Evolutionary conservation across 2,888 invertebrate genomes (phyloP), one percentile per base, ranked within the genome.

Genomic region (Oasisia sp.): DNA sequence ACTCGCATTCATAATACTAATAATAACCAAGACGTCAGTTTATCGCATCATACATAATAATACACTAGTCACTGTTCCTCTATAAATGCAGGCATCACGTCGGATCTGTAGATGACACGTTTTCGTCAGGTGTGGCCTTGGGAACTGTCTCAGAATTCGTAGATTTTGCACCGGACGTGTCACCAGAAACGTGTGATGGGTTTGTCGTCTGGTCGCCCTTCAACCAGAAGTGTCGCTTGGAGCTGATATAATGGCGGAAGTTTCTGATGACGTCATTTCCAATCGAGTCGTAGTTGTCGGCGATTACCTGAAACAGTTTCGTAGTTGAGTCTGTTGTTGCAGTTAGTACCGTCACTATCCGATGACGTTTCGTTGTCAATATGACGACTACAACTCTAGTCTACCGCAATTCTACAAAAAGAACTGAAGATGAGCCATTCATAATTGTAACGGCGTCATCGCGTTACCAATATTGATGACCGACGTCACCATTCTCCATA

Each of bases 191-290:
- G 74, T 74, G 74, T 32, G 91, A 32, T 91, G 45, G 74, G n/a
- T 32, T n/a, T 11, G 38, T 56, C 89, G 11, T 89, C 38, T 89
- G 91, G 89, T 92, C 95, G 90, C 95, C 95, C 74, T 94, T 94
- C 91, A 95, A 93, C 96, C 96, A 96, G 12, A 95, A 94, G 93
- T 96, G 96, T 89, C 93, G 93, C 19, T 94, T 92, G 44, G 95
- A 95, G 90, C 94, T 94, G 90, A 96, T 95, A 92, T 94, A 95
- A 92, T 96, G 96, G 0, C 95, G 94, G 93, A 96, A 96, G 91
- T 95, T 95, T 38, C 95, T 95, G 38, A 96, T 93, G 1, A 95
- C 95, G 14, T 95, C 94, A 92, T 95, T 95, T 32, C 96, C 96
- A 32, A 96, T 92, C 0, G 95, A 96, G 93, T 95, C 95, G 91